Conservation (phyloP, 2,113 vertebrate genomes). For the Lophura nycthemera region DNA sequence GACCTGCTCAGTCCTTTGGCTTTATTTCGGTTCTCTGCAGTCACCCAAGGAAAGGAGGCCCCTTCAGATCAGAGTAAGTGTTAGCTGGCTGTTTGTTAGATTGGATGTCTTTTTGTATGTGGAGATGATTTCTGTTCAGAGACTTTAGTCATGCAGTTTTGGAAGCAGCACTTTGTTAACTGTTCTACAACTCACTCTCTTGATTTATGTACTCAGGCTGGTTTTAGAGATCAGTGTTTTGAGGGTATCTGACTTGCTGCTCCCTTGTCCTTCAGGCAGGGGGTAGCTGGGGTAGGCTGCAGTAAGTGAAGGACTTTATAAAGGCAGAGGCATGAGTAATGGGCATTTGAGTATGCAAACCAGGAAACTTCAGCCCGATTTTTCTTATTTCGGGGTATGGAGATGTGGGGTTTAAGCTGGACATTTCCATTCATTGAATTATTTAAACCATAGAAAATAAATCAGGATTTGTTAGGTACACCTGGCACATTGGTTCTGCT, state of each 20-base stretch:
- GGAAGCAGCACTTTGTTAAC: not conserved
- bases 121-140: not conserved
- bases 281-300: not conserved
- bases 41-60: conserved; percentile 79
- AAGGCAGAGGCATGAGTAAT: not conserved
- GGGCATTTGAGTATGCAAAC: not conserved
- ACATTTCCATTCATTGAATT: not conserved
- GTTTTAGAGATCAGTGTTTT: not conserved
- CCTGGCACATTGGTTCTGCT: not conserved
- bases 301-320: not conserved
- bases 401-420: not conserved
- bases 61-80: conserved; percentile 80
- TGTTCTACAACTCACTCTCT: not conserved
- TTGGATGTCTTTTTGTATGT: not conserved
- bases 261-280: not conserved
- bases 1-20: conserved; percentile 89
- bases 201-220: not conserved
- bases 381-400: not conserved
- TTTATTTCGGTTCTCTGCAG: conserved; percentile 89
- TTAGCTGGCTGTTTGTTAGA: not conserved
- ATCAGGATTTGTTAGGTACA: not conserved
- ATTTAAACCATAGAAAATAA: not conserved
- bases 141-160: not conserved
- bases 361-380: not conserved
- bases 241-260: not conserved